Evolutionary conservation across 2,888 invertebrate species (phyloP), one percentile per base, ranked within the genome.

Genomic region (Phanerotoma sp.): DNA sequence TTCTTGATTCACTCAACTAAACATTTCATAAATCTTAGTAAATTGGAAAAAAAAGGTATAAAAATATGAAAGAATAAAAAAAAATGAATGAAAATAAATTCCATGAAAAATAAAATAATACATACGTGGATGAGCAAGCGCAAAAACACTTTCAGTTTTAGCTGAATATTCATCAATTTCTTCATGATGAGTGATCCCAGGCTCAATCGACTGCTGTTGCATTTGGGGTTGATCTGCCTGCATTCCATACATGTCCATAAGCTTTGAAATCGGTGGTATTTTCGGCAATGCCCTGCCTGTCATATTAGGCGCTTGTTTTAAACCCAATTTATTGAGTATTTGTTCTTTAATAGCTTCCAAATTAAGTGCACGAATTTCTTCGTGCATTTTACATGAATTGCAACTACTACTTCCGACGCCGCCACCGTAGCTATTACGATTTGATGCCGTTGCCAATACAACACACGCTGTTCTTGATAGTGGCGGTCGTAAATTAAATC

Each of bases 301-400:
- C 64, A 85, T 81, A 70, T 85, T 86, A 20, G 82, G 82, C 10
- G 83, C 82, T 58, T 81, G 79, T 54, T 77, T 77, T 63, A 85
- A 74, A 3, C 84, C 83, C 64, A 86, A 78, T 65, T 83, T 82
- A 65, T 78, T 79, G 60, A 86, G 70, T 52, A 86, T 83, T 69
- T 84, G 82, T 56, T 79, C 81, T 70, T 84, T 84, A 67, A 86
- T 84, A 35, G 79, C 79, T 65, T 82, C 80, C 44, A 85, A 72
- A 64, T 82, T 83, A 48, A 81, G 69, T n/a, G 78, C 79, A 50
- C 82, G 77, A 45, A 84, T 78, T 68, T 83, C 83, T 63, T 83
- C 83, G 60, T 83, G 79, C 72, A 80, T 78, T 53, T 79, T 78
- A 64, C 84, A 84, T 37, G 80, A 77, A 64, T 79, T 79, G 71